Evolutionary conservation across 1,140 invertebrate genomes (phyloP).

Genomic region (Neoseiulus cucumeris): DNA sequence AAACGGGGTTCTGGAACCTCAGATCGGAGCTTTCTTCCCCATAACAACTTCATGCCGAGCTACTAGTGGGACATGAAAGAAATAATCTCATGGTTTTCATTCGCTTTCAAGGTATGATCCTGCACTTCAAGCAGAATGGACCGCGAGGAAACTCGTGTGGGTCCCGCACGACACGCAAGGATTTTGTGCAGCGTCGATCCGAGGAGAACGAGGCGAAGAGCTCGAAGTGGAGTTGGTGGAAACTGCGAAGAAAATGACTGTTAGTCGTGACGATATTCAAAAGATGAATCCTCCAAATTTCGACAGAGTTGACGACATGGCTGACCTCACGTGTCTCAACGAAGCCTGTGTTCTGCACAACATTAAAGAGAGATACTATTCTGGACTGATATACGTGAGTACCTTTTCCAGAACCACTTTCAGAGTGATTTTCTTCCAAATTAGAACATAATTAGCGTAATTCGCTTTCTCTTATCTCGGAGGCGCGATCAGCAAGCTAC

Average conservation of each 20-base stretch:
- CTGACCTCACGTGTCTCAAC: conserved; percentile 94
- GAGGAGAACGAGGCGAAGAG: conserved; percentile 79
- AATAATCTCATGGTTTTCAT: conserved; percentile 26
- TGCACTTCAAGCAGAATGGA: conserved; percentile 94
- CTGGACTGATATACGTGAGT: conserved; percentile 98
- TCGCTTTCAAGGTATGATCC: conserved; percentile 41
- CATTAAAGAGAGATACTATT: conserved; percentile 97
- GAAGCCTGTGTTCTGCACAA: conserved; percentile 98
- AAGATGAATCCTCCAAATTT: conserved; percentile 99
- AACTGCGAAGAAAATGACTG: conserved; percentile 67
- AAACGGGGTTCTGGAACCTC: no score
- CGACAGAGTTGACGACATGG: conserved; percentile 99
- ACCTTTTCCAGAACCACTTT: conserved; percentile 15
- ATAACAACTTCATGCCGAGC: no score
- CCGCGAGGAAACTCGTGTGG: conserved; percentile 91
- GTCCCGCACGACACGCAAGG: conserved; percentile 89
- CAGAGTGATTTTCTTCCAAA: neutral
- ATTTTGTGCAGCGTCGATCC: conserved; percentile 86
- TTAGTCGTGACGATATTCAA: conserved; percentile 89
- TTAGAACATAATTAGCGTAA: neutral
- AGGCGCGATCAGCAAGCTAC: neutral
- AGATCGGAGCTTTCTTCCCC: no score
- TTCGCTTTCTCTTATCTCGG: neutral
- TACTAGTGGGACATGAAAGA: no score
- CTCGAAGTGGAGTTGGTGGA: conserved; percentile 91